Conservation (phyloP, 2,113 vertebrate genomes). For the Perccottus glenii region DNA sequence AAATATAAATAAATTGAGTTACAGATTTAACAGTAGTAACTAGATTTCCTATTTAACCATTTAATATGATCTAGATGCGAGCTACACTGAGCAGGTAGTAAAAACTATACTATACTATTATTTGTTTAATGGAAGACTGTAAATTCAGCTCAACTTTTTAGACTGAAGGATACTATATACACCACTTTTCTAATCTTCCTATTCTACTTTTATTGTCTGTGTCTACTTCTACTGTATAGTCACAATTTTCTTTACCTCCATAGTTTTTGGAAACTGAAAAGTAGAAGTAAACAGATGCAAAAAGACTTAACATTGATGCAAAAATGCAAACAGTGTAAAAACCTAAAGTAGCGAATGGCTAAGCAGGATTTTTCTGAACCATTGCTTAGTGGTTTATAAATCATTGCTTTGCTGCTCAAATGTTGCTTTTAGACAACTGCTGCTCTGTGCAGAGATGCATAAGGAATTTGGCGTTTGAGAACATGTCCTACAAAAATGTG, state of each 20-base stretch:
- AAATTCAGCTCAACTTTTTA: too few relatives aligned
- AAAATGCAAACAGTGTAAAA: conserved; percentile 1
- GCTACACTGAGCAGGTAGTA: too few relatives aligned
- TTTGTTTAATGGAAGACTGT: too few relatives aligned
- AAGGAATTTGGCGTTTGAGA: neutral
- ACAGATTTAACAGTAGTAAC: neutral
- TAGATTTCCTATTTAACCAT: neutral
- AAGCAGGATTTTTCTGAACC: neutral
- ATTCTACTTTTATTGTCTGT: neutral
- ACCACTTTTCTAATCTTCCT: neutral
- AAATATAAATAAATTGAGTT: conserved; percentile 1
- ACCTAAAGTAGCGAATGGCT: neutral
- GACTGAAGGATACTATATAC: too few relatives aligned
- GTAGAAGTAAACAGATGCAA: conserved; percentile 16
- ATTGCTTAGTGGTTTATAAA: neutral
- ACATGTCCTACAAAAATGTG: neutral
- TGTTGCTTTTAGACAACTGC: neutral
- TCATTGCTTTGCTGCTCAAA: neutral
- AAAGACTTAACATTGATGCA: conserved; percentile 31
- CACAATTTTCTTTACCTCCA: conserved; percentile 77
- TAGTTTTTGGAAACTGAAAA: conserved; percentile 80
- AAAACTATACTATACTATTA: too few relatives aligned
- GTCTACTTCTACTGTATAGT: neutral
- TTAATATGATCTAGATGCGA: neutral
- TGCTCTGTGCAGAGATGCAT: conserved; percentile 3